Evolutionary conservation across 2,113 vertebrate species (phyloP), one percentile per base, ranked within the genome.

Genomic region (Symphodus melops): DNA sequence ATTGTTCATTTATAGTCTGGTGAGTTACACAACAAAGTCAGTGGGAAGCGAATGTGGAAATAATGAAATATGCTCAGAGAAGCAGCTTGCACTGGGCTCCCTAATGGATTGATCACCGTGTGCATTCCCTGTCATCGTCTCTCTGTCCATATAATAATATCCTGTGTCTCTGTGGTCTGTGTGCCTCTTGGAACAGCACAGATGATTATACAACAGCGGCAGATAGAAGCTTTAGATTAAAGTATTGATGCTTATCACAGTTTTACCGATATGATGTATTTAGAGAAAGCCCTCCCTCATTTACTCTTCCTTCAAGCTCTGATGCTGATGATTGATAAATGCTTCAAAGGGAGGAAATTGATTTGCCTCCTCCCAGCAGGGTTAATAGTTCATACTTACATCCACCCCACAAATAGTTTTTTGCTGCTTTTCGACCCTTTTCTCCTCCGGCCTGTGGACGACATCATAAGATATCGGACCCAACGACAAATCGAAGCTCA

Each of bases 301-400:
- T 82, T 66, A 39, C 33, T 69, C 59, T 78, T 68, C 77, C 82
- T 80, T 72, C 42, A 12, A 83, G 78, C 72, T 49, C 23, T 1
- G 65, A 86, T 83, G 74, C 66, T 66, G 69, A 67, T 82, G 77
- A 89, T 79, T 85, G 84, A 88, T 82, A 86, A 84, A 76, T 78
- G 75, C 61, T 82, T 82, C 79, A 82, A 71, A 88, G 61, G 60
- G n/a, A 68, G 66, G 59, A 79, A 87, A 91, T 85, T 85, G 79
- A 90, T 83, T 84, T 77, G 72, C 81, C 64, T 80, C 61, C 62
- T 77, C 44, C 72, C 4, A 36, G 74, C 64, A 16, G 63, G 83
- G 82, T 88, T 83, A 89, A 83, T 75, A 86, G 81, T 72, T 72
- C 77, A 66, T 39, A 39, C 53, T 85, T 72, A 76, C 49, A 65